Conservation (phyloP, 2,113 vertebrate genomes). For the Erpornis zantholeuca region DNA sequence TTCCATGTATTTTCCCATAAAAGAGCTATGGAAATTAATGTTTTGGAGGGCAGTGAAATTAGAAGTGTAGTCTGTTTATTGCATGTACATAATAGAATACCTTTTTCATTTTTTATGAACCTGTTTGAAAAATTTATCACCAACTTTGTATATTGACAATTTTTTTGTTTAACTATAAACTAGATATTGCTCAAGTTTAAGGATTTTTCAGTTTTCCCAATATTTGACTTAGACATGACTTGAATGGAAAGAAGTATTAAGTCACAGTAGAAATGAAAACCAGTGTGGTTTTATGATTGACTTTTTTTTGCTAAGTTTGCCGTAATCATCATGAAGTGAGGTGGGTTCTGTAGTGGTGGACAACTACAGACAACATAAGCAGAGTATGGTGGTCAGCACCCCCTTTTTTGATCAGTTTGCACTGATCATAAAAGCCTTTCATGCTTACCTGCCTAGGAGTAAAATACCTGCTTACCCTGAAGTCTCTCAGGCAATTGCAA, state of each 20-base stretch:
- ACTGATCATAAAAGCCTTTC: neutral
- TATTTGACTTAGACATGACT: neutral
- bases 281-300: rapidly evolving
- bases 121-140: neutral
- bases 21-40: neutral
- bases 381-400: neutral
- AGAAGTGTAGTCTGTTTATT: neutral
- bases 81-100: neutral
- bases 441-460: rapidly evolving
- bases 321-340: neutral
- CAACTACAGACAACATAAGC: rapidly evolving
- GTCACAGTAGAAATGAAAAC: neutral
- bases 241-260: neutral
- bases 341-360: neutral
- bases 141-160: neutral
- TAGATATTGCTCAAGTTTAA: neutral
- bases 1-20: neutral
- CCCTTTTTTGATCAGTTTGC: neutral
- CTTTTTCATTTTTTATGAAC: neutral
- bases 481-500: neutral
- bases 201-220: neutral
- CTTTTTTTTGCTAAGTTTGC: neutral
- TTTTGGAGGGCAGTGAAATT: neutral
- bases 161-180: neutral
- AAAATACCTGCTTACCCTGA: neutral